A percentile compares a stretch with the other conserved stretches of the same genome.
Evolutionary conservation across 2,888 invertebrate species (phyloP).

Genomic region (Pyrrhia umbra): DNA sequence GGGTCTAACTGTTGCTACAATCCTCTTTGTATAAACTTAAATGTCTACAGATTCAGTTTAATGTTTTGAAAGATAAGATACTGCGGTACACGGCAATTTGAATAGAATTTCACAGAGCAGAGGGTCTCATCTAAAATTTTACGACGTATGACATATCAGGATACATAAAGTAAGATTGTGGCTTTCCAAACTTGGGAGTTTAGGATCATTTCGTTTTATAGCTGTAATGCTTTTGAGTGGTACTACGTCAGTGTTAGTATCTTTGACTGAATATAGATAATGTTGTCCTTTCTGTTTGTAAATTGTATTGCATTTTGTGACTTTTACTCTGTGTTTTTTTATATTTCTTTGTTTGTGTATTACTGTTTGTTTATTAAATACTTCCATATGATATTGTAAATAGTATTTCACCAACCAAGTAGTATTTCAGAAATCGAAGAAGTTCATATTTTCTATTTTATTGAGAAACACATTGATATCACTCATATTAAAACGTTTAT

Average conservation of each 20-base stretch:
- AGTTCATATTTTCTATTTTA: too few species aligned
- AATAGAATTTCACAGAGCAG: conserved; percentile 24
- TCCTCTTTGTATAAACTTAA: conserved; percentile 2
- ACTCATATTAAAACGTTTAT: too few species aligned
- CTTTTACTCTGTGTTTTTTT: too few species aligned
- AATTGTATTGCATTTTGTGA: too few species aligned
- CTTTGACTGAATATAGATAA: not conserved
- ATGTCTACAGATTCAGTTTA: conserved; percentile 34
- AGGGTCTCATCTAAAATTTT: conserved; percentile 27
- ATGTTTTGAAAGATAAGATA: conserved; percentile 39
- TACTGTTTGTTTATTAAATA: not conserved
- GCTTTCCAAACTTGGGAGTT: conserved; percentile 9
- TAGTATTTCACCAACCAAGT: too few species aligned
- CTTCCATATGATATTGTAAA: too few species aligned
- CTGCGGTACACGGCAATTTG: conserved; percentile 21
- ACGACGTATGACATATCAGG: conserved; percentile 12
- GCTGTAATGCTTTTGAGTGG: not conserved
- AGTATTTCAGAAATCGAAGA: too few species aligned
- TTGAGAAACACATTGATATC: too few species aligned
- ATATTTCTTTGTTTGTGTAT: too few species aligned
- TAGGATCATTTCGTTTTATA: conserved; percentile 8
- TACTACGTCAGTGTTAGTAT: not conserved
- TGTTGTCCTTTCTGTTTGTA: not conserved
- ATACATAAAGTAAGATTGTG: conserved; percentile 13
- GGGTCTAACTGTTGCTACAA: not conserved